Conservation (phyloP, 1,140 invertebrate species). For the Drosophila bifasciata region DNA sequence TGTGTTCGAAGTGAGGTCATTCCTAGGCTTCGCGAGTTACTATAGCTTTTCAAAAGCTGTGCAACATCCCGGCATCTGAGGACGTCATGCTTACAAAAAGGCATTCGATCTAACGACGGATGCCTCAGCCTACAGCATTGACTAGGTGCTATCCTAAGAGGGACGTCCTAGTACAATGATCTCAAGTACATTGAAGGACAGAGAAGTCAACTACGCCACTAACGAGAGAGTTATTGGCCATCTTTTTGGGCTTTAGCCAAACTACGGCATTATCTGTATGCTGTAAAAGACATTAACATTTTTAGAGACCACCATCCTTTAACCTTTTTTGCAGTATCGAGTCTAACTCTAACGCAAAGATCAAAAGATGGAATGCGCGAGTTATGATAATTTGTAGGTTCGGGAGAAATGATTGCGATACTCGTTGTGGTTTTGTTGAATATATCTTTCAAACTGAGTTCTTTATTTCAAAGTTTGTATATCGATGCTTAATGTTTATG, state of each 20-base stretch:
- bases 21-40: no score
- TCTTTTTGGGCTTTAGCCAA: not conserved
- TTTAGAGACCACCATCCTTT: not conserved
- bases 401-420: no score
- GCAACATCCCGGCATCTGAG: not conserved
- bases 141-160: not conserved
- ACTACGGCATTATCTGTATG: not conserved
- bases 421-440: no score
- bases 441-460: no score
- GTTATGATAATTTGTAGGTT: no score
- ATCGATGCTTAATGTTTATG: no score
- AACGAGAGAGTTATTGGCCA: conserved; percentile 4
- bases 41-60: not conserved
- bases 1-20: no score
- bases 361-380: not conserved
- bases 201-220: not conserved
- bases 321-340: not conserved
- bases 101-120: not conserved
- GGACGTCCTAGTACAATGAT: not conserved
- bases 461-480: no score
- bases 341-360: not conserved
- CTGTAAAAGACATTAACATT: not conserved
- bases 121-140: not conserved
- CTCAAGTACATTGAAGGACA: not conserved
- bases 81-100: conserved; percentile 5